phyloP scores from a whole-genome alignment of 2,888 invertebrate species.

The Ectemnius cavifrons region DNA sequence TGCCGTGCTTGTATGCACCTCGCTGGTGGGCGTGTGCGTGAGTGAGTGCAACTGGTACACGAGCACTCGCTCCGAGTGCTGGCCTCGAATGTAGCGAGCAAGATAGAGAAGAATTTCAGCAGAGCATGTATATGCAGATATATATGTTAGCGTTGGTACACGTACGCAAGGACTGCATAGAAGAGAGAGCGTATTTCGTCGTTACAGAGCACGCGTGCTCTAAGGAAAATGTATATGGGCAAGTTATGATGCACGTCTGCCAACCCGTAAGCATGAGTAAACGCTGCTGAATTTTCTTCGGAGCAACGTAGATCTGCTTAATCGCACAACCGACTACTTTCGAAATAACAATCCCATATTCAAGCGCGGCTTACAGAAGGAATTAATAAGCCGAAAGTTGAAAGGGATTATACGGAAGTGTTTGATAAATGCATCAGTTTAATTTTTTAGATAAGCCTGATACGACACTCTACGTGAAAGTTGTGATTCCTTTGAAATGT shows the following conservation, averaged over 20 bases:
- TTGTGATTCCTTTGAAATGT: too few relatives aligned
- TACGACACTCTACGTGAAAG: too few relatives aligned
- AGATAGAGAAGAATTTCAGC: conserved; percentile 27
- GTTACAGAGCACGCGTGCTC: neutral
- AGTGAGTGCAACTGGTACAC: neutral
- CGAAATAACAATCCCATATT: neutral
- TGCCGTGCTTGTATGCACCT: conserved; percentile 2
- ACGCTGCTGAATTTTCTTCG: neutral
- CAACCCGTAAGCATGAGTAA: conserved; percentile 1
- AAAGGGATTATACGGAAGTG: neutral
- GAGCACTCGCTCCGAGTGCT: neutral
- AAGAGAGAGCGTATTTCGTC: neutral
- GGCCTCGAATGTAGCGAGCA: conserved; percentile 19
- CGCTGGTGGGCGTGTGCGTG: conserved; percentile 1
- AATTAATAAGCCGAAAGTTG: neutral
- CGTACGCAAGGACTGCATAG: neutral
- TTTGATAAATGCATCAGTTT: too few relatives aligned
- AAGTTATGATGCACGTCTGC: neutral
- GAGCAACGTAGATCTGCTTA: neutral
- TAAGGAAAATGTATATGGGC: conserved; percentile 6
- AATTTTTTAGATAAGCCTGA: too few relatives aligned
- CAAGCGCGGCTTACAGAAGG: neutral
- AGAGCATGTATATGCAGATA: neutral
- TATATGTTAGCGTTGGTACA: neutral
- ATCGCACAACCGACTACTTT: neutral